Percentiles rank a stretch among this genome's conserved stretches.
These are phyloP conservation scores for Carlito syrichta DNA, from an alignment of 2,113 vertebrate genomes.

Conservation along the genomic window DNA sequence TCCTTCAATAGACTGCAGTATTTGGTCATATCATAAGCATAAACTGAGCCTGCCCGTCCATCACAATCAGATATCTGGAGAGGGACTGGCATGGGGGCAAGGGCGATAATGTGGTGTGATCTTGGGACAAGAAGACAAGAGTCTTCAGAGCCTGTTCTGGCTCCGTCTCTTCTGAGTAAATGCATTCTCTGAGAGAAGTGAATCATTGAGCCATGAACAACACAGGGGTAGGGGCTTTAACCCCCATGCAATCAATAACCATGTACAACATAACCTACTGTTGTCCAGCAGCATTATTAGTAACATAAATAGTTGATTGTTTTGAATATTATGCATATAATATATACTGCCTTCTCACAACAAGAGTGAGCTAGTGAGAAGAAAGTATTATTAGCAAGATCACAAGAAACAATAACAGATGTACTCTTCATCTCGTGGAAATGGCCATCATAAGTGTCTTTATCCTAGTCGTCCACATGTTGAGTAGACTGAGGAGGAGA, in stretches of 20 bases:
- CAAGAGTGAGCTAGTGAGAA: neutral
- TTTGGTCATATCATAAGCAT: neutral
- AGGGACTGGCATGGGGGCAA: rapidly evolving
- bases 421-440: neutral
- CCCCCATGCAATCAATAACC: too few species aligned
- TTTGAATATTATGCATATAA: neutral
- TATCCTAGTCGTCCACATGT: neutral
- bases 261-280: neutral
- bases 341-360: neutral
- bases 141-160: too few species aligned
- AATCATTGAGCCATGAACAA: neutral
- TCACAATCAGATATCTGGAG: neutral
- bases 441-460: neutral
- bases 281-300: neutral
- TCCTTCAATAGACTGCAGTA: neutral
- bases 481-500: neutral
- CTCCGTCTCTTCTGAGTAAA: neutral
- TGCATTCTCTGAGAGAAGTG: neutral
- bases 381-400: neutral
- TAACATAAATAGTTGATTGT: neutral
- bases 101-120: neutral
- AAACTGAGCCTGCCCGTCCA: neutral
- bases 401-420: neutral
- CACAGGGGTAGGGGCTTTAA: too few species aligned
- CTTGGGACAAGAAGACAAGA: neutral